Conservation (phyloP, 2,888 invertebrate species). For the Melieria omissa region DNA sequence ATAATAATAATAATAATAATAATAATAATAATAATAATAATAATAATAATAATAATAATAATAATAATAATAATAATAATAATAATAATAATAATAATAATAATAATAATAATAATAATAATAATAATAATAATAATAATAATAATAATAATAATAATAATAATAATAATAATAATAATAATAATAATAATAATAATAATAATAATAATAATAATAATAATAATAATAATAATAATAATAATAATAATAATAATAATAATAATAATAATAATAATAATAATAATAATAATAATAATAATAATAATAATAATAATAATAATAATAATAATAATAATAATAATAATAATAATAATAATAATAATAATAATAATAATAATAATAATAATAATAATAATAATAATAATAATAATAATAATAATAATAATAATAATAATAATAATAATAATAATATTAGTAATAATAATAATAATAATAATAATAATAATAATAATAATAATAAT, state of each 20-base stretch:
- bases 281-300: slow-evolving; percentile 4
- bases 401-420: slow-evolving; percentile 4
- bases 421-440: slow-evolving; percentile 4
- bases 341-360: slow-evolving; percentile 4
- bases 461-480: slow-evolving; percentile 4
- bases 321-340: slow-evolving; percentile 4
- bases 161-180: slow-evolving; percentile 4
- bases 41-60: slow-evolving; percentile 4
- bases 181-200: slow-evolving; percentile 4
- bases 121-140: slow-evolving; percentile 4
- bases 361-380: slow-evolving; percentile 4
- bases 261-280: slow-evolving; percentile 4
- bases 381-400: slow-evolving; percentile 4
- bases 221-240: slow-evolving; percentile 4
- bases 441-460: slow-evolving; percentile 1
- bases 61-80: slow-evolving; percentile 4
- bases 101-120: slow-evolving; percentile 4
- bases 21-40: slow-evolving; percentile 4
- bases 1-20: slow-evolving; percentile 4
- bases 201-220: slow-evolving; percentile 4
- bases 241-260: slow-evolving; percentile 4
- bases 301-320: slow-evolving; percentile 4
- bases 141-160: slow-evolving; percentile 4
- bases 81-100: slow-evolving; percentile 4
- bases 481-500: slow-evolving; percentile 4